These are phyloP conservation scores for Dryococelus australis DNA, from an alignment of 2,888 invertebrate species.

Conservation along the genomic window DNA sequence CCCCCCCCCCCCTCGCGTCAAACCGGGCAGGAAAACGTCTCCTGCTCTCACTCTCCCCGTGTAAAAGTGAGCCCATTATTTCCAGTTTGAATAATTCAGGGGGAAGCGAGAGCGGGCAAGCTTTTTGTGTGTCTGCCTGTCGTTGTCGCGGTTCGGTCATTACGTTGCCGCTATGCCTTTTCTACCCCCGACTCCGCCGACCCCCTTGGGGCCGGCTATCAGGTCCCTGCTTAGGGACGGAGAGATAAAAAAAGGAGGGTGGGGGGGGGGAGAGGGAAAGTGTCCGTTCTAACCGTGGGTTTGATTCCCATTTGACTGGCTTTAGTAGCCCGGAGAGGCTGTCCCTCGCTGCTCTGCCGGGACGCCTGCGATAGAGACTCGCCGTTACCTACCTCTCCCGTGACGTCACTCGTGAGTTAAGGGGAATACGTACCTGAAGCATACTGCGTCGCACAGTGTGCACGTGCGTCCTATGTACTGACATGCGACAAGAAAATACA, in stretches of 20 bases:
- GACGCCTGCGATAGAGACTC: background rate
- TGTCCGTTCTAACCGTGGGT: slow-evolving; percentile 30
- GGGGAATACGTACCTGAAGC: too few relatives aligned
- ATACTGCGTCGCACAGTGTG: too few relatives aligned
- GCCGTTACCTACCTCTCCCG: too few relatives aligned
- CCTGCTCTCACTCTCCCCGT: slow-evolving; percentile 24
- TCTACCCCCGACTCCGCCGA: background rate
- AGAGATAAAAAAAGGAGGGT: background rate
- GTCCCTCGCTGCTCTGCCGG: background rate
- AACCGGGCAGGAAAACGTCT: background rate
- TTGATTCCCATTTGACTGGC: slow-evolving; percentile 39
- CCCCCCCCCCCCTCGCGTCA: too few relatives aligned
- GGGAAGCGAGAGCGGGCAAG: slow-evolving; percentile 45
- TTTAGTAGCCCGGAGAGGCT: slow-evolving; percentile 4
- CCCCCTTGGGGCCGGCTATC: slow-evolving; percentile 30
- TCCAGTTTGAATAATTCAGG: slow-evolving; percentile 53
- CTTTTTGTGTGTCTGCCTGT: slow-evolving; percentile 36
- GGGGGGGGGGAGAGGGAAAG: background rate
- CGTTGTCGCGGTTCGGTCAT: slow-evolving; percentile 24
- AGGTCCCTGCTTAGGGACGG: background rate
- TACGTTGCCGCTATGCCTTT: background rate
- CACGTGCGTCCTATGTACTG: too few relatives aligned
- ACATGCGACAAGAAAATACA: too few relatives aligned
- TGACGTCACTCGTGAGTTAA: too few relatives aligned
- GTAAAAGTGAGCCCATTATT: slow-evolving; percentile 53